Evolutionary conservation across 1,140 invertebrate species (phyloP).

Genomic region (Micrasema minimum): DNA sequence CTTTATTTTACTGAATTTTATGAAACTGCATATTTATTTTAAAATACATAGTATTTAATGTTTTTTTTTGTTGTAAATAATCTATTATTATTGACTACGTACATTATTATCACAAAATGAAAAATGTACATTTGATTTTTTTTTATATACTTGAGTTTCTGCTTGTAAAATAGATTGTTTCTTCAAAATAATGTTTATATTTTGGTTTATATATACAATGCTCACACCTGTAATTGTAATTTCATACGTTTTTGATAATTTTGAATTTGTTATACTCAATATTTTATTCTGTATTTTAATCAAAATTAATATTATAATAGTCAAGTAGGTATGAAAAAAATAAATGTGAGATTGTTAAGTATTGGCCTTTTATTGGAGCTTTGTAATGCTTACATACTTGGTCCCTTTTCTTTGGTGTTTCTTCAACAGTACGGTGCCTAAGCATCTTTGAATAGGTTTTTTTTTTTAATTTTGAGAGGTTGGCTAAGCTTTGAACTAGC

Average conservation of each 20-base stretch:
- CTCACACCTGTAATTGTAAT: conserved; percentile 8
- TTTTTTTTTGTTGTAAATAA: conserved; percentile 52
- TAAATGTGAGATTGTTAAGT: conserved; percentile 43
- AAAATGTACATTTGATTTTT: background rate
- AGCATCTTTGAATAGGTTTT: no score
- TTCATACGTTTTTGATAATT: conserved; percentile 31
- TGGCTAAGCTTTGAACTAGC: no score
- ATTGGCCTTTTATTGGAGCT: conserved; percentile 11
- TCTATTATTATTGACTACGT: conserved; percentile 18
- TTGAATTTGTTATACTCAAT: conserved; percentile 29
- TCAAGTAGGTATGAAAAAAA: conserved; percentile 43
- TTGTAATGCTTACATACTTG: no score
- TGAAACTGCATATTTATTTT: no score
- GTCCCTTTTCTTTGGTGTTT: no score
- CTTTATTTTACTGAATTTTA: no score
- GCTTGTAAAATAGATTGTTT: no score
- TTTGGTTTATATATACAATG: no score
- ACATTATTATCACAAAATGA: conserved; percentile 16
- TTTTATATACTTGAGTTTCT: background rate
- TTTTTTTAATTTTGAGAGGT: no score
- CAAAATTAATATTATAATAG: conserved; percentile 33
- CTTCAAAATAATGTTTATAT: no score
- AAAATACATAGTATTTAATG: conserved; percentile 53
- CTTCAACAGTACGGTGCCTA: no score
- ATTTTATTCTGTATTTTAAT: conserved; percentile 37